Evolutionary conservation across 1,140 invertebrate species (phyloP).

Genomic region (Cephus cinctus): DNA sequence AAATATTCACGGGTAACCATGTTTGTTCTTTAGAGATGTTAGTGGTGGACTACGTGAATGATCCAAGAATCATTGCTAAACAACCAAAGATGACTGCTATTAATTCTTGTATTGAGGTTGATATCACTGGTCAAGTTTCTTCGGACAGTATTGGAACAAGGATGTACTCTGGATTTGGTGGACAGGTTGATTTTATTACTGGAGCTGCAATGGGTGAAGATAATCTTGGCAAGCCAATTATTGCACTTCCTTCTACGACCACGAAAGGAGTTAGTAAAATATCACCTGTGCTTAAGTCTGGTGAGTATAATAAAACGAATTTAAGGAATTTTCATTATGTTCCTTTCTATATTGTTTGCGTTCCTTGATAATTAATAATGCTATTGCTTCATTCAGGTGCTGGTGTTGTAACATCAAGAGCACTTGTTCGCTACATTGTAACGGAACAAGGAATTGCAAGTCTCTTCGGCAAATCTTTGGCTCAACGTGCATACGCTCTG

Average conservation of each 20-base stretch:
- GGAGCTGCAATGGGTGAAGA: slow-evolving; percentile 90
- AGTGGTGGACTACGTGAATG: slow-evolving; percentile 85
- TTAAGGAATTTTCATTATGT: no score
- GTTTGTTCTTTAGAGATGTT: slow-evolving; percentile 84
- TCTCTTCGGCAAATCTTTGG: slow-evolving; percentile 85
- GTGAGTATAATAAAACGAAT: no score
- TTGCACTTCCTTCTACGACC: slow-evolving; percentile 86
- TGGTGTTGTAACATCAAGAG: slow-evolving; percentile 91
- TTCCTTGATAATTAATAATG: no score
- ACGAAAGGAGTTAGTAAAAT: slow-evolving; percentile 89
- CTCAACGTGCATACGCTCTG: slow-evolving; percentile 85
- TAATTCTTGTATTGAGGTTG: slow-evolving; percentile 95
- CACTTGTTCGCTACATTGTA: slow-evolving; percentile 90
- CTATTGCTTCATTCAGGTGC: no score
- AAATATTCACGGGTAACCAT: no score
- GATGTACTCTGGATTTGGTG: slow-evolving; percentile 92
- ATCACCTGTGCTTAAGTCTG: slow-evolving; percentile 76
- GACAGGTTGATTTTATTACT: slow-evolving; percentile 94
- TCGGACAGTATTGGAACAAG: slow-evolving; percentile 90
- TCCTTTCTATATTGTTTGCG: no score
- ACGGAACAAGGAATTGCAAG: slow-evolving; percentile 91
- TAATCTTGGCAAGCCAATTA: slow-evolving; percentile 88
- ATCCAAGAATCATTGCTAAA: slow-evolving; percentile 73
- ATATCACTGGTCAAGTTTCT: slow-evolving; percentile 89
- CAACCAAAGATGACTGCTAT: slow-evolving; percentile 95